Base-by-base conservation (phyloP, 2,113 vertebrate genomes). In the Notiomystis cincta region DNA sequence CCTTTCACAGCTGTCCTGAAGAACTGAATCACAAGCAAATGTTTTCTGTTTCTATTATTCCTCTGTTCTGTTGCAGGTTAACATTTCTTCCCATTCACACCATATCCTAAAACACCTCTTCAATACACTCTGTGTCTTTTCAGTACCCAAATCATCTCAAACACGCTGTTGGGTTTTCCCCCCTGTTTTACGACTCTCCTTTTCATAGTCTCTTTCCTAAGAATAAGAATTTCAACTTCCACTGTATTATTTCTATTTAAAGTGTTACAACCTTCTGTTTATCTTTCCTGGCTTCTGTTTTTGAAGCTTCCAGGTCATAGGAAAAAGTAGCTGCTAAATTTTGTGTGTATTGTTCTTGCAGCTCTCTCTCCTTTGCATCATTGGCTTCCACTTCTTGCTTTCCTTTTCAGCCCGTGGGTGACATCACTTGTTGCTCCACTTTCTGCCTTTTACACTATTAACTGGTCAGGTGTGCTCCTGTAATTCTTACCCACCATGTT, bases 151-250 rank as follows among this genome's bases (percentile, higher is more conserved):
- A 67, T 44, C 1, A 3, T 67, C 38, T 53, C 25, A 82, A 65
- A 57, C 11, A 25, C 1, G 0, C 45, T 60, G 7, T 27, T 65
- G 28, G 11, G 3, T 1, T 33, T 53, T 51, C 25, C 1, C 10
- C 2, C 30, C 42, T 83, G 6, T 45, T 83, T 82, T 53, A 5
- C 57, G 30, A 64, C 37, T 69, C 1, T 48, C 11, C 12, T 45
- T 35, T 51, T 89, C 83, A 61, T 87, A 31, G 20, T 66, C 30
- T 19, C 15, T 72, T 22, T 75, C 1, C 1, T 61, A 50, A 47
- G 50, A 22, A 33, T 21, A 40, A 67, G 87, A 58, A 23, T 72
- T 64, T 48, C 15, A 35, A 8, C 28, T 93, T 84, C 50, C 4
- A 6, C 44, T 8, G 33, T 48, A 9, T 25, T 70, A 7, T 71